A percentile compares a stretch with the other conserved stretches of the same genome.
Conservation (phyloP, 1,140 invertebrate genomes). For the Eriocheir sinensis region DNA sequence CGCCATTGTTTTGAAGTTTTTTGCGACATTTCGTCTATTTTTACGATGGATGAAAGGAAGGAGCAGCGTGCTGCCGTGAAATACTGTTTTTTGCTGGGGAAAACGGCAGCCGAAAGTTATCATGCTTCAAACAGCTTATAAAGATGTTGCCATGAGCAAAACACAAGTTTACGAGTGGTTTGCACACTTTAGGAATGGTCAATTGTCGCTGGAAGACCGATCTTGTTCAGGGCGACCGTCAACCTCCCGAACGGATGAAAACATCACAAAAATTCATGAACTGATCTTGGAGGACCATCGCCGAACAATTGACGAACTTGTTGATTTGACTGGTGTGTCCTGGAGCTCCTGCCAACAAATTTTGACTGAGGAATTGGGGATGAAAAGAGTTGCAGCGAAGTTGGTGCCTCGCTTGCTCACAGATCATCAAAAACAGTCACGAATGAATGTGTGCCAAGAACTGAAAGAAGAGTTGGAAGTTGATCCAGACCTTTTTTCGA, state of each 20-base stretch:
- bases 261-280: neutral
- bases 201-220: too few relatives aligned
- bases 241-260: neutral
- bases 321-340: neutral
- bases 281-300: neutral
- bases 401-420: neutral
- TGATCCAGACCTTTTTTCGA: neutral
- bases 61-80: too few relatives aligned
- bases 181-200: too few relatives aligned
- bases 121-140: too few relatives aligned
- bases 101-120: too few relatives aligned
- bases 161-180: too few relatives aligned
- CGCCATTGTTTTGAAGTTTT: too few relatives aligned
- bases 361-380: neutral
- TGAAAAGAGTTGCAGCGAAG: neutral
- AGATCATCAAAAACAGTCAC: neutral
- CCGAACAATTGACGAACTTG: neutral
- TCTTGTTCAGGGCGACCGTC: too few relatives aligned
- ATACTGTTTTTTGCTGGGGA: too few relatives aligned
- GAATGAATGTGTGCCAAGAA: neutral
- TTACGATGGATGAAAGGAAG: too few relatives aligned
- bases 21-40: too few relatives aligned
- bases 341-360: slow-evolving; percentile 39
- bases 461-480: neutral
- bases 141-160: too few relatives aligned